A percentile compares a stretch with the other conserved stretches of the same genome.
These are phyloP conservation scores for Sebastes diaconus DNA, from an alignment of 2,797 vertebrate species.

Conservation along the genomic window DNA sequence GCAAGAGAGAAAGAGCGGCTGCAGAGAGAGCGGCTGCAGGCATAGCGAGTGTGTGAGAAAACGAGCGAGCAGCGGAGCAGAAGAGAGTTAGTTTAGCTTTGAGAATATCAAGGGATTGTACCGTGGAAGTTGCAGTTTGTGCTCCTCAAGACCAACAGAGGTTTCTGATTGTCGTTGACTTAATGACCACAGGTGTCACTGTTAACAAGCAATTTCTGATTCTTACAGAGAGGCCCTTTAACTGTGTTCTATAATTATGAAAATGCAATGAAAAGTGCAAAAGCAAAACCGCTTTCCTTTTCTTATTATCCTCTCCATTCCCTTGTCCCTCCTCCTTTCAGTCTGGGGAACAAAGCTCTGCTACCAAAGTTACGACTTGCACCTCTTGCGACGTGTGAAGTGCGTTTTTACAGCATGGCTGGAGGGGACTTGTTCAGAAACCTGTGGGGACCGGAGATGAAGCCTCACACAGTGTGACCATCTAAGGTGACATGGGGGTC, in stretches of 20 bases:
- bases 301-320: not conserved
- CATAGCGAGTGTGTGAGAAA: no score
- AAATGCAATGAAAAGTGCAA: not conserved
- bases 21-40: no score
- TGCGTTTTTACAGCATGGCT: slow-evolving; percentile 68
- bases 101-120: no score
- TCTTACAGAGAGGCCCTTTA: no score
- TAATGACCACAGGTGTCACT: no score
- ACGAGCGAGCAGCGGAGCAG: no score
- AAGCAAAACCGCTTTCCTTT: not conserved
- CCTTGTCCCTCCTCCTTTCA: not conserved
- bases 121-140: no score
- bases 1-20: no score
- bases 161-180: no score
- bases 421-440: slow-evolving; percentile 65
- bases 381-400: slow-evolving; percentile 70
- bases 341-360: not conserved
- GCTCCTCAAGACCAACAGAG: no score
- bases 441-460: slow-evolving; percentile 51
- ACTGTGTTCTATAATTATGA: not conserved
- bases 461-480: slow-evolving; percentile 54
- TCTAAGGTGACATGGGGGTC: slow-evolving; percentile 56
- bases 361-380: slow-evolving; percentile 45
- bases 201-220: no score
- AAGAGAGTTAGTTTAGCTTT: no score